phyloP scores from a whole-genome alignment of 2,797 vertebrate species.

The Rhinella marina region DNA sequence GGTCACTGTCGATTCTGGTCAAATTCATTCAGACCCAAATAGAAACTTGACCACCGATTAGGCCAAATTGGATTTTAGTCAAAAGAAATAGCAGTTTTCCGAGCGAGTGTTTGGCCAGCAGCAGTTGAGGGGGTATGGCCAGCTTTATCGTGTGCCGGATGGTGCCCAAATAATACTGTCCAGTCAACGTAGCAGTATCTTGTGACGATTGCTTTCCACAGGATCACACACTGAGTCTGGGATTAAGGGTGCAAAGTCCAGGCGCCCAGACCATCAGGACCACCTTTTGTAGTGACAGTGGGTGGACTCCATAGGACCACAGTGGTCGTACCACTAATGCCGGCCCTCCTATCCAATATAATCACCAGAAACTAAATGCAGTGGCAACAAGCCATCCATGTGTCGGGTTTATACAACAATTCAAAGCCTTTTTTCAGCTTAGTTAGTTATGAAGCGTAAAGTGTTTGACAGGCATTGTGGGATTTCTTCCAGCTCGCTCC shows the following conservation, averaged over 20 bases:
- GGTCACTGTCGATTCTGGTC: no score
- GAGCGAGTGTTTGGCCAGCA: no score
- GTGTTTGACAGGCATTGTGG: conserved; percentile 64
- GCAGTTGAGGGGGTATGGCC: no score
- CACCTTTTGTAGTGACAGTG: neutral
- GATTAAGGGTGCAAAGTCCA: neutral
- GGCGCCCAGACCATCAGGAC: neutral
- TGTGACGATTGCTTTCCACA: neutral
- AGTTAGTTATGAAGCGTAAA: conserved; percentile 65
- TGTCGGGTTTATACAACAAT: conserved; percentile 65
- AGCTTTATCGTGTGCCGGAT: no score
- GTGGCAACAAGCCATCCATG: conserved; percentile 16
- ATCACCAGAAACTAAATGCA: neutral
- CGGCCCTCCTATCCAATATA: neutral
- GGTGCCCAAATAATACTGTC: neutral
- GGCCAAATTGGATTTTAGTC: no score
- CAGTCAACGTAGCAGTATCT: neutral
- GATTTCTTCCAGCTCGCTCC: conserved; percentile 52
- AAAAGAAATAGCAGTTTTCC: no score
- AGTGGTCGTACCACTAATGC: neutral
- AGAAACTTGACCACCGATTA: no score
- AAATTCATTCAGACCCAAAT: no score
- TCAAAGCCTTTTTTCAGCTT: conserved; percentile 65
- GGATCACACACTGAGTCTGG: neutral
- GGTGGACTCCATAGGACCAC: neutral